These are phyloP conservation scores for Pachyrhynchus sulphureomaculatus DNA, from an alignment of 1,140 invertebrate genomes.

Conservation along the genomic window DNA sequence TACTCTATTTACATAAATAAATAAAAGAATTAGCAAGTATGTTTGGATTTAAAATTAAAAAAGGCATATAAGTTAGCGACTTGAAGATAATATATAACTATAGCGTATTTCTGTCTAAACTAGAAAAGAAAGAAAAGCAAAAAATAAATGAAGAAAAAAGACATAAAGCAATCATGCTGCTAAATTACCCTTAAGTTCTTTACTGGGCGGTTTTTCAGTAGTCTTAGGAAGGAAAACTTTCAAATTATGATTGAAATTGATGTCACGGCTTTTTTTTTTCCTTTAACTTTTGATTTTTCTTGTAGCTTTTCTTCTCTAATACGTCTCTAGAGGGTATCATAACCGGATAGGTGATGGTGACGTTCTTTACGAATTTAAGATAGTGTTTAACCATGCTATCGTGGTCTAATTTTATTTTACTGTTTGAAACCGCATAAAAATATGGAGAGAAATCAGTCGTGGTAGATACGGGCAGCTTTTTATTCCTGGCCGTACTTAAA, in stretches of 20 bases:
- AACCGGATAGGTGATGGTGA: conserved; percentile 71
- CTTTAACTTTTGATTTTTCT: conserved; percentile 50
- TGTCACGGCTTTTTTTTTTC: conserved; percentile 53
- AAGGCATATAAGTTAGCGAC: no score
- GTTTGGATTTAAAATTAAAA: no score
- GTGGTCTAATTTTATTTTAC: conserved; percentile 40
- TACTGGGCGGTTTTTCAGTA: conserved; percentile 35
- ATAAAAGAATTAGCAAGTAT: no score
- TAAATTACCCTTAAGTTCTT: conserved; percentile 41
- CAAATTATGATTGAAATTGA: conserved; percentile 50
- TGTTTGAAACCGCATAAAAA: conserved; percentile 47
- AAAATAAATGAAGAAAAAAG: no score
- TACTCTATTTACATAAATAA: no score
- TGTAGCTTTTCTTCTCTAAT: conserved; percentile 52
- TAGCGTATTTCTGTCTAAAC: no score
- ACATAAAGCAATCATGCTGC: conserved; percentile 1
- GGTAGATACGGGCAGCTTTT: conserved; percentile 21
- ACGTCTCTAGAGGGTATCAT: conserved; percentile 60
- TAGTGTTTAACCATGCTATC: conserved; percentile 43
- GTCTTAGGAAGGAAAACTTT: conserved; percentile 41
- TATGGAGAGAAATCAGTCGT: conserved; percentile 41
- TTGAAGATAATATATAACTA: no score
- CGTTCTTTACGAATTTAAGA: conserved; percentile 56
- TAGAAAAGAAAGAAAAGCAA: not conserved
- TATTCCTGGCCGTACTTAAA: conserved; percentile 19